Evolutionary conservation across 2,113 vertebrate species (phyloP), one percentile per base, ranked within the genome.

Genomic region (Eurystomus gularis): DNA sequence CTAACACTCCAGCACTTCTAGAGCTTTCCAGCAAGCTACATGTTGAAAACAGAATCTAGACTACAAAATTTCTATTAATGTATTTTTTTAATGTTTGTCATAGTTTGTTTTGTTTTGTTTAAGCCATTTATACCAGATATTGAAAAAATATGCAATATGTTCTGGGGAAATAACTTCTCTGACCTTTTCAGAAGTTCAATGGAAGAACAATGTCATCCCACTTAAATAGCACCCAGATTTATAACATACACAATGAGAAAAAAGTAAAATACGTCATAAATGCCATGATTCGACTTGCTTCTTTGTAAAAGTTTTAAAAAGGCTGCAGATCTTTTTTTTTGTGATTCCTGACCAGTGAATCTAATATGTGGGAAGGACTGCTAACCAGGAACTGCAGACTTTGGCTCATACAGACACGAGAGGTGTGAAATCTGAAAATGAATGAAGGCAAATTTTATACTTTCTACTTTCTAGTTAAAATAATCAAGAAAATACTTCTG

Each of bases 391-490:
- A 58, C 35, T 42, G 9, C 10, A 65, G 65, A 28, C 26, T 35
- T 49, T 73, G 12, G 25, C 23, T 68, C 8, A 65, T 58, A 65
- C 7, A 64, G 48, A 64, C 5, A n/a, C 39, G 62, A 40, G n/a
- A 91, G 35, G 57, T 55, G 31, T 71, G 76, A 91, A 89, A 86
- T 4, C 39, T 37, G 13, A 90, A 97, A 93, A 91, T 60, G 17
- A 76, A 82, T 75, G 48, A 62, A 86, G 29, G 33, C 10, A 49
- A 73, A 24, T 35, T 23, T 95, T 92, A 24, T 31, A 6, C 23
- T 57, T 81, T 94, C 72, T 87, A 51, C 21, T 88, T 96, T 91
- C 93, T 76, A 78, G 49, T 81, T 86, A 78, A 87, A 95, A 35
- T 51, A 76, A 65, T 88, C 42, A 88, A 77, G 8, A 26, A 87